These are phyloP conservation scores for Heliangelus exortis DNA, from an alignment of 2,797 vertebrate species.

Conservation along the genomic window DNA sequence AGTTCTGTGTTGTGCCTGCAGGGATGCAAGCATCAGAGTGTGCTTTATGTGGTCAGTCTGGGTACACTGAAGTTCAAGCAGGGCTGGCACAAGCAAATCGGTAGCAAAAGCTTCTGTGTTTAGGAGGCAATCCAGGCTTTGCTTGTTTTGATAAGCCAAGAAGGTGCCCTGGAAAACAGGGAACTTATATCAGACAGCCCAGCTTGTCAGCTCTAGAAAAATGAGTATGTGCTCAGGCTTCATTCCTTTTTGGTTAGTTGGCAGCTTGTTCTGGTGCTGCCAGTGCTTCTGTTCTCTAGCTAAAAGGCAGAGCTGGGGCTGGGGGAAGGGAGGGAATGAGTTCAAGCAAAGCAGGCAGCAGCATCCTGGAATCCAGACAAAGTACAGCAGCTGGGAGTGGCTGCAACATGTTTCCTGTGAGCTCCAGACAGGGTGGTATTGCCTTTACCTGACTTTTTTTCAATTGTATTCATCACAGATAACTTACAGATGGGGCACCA, in stretches of 20 bases:
- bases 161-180: not conserved
- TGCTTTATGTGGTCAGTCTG: not conserved
- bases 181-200: not conserved
- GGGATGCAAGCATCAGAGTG: not conserved
- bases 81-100: not conserved
- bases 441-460: not conserved
- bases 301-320: not conserved
- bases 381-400: not conserved
- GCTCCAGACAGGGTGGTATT: not conserved
- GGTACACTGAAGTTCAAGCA: not conserved
- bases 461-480: not conserved
- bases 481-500: not conserved
- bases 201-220: not conserved
- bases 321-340: not conserved
- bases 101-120: not conserved
- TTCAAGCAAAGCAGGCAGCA: not conserved
- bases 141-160: slow-evolving; percentile 18
- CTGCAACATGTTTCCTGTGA: not conserved
- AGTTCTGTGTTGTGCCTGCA: not conserved
- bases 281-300: not conserved
- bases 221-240: not conserved
- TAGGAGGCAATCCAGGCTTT: not conserved
- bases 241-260: not conserved
- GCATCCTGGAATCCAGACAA: not conserved
- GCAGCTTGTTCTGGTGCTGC: not conserved